phyloP scores from a whole-genome alignment of 1,140 invertebrate genomes.

The Drosophila albomicans region DNA sequence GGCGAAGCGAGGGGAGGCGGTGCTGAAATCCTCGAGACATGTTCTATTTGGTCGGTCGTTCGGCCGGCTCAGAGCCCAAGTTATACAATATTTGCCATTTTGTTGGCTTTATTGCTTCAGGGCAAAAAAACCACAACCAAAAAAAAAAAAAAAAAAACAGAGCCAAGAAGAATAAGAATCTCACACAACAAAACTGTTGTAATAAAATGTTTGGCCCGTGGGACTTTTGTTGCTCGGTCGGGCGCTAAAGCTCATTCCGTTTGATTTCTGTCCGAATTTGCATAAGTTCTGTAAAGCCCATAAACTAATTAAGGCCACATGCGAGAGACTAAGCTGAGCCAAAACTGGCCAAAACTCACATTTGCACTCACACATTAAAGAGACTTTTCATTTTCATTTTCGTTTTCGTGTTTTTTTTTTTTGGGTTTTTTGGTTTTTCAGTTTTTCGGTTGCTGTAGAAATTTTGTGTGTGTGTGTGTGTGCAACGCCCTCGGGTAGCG shows the following conservation, averaged over 20 bases:
- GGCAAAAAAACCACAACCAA: not conserved
- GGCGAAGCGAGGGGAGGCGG: not conserved
- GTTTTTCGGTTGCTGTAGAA: not conserved
- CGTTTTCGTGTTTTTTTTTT: not conserved
- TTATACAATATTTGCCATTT: slow-evolving; percentile 60
- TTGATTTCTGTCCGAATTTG: slow-evolving; percentile 64
- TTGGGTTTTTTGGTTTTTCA: not conserved
- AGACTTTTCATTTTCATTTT: not conserved
- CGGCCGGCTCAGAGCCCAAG: slow-evolving; percentile 15
- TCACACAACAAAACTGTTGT: slow-evolving; percentile 27
- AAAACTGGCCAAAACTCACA: slow-evolving; percentile 5
- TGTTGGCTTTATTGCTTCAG: slow-evolving; percentile 62
- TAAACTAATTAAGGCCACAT: slow-evolving; percentile 59
- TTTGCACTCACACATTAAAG: slow-evolving; percentile 27
- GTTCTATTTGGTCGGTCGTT: slow-evolving; percentile 15
- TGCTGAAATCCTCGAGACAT: slow-evolving; percentile 41
- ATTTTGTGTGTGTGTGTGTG: not conserved
- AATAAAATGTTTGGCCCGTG: slow-evolving; percentile 39
- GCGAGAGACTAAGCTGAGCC: not conserved
- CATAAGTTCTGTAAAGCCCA: slow-evolving; percentile 42
- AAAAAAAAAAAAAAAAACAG: slow-evolving; percentile 4
- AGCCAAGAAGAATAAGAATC: slow-evolving; percentile 2
- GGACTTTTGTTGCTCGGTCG: slow-evolving; percentile 13
- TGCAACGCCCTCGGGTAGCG: not conserved
- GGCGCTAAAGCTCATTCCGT: slow-evolving; percentile 44